These are phyloP conservation scores for Saxidomus purpurata DNA, from an alignment of 1,140 invertebrate genomes.

Conservation along the genomic window DNA sequence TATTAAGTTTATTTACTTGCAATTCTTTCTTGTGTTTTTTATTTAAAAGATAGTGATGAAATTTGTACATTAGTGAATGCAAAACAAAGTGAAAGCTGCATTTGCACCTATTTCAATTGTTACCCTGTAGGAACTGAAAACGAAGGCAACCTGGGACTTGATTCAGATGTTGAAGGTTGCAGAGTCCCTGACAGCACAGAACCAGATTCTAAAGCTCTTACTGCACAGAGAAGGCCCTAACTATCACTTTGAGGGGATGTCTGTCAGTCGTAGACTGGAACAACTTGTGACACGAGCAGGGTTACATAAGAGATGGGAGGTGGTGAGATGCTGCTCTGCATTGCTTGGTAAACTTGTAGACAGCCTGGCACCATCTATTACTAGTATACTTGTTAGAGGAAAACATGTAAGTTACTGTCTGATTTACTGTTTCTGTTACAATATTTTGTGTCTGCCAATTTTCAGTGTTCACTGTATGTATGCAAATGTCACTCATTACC, in stretches of 20 bases:
- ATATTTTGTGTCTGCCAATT: too few relatives aligned
- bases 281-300: slow-evolving; percentile 95
- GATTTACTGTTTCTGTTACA: too few relatives aligned
- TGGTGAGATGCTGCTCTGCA: slow-evolving; percentile 97
- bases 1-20: too few relatives aligned
- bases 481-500: too few relatives aligned
- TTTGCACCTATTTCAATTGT: not conserved
- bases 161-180: slow-evolving; percentile 83
- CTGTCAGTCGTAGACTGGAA: slow-evolving; percentile 92
- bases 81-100: too few relatives aligned
- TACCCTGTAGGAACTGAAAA: slow-evolving; percentile 75
- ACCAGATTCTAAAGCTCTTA: slow-evolving; percentile 95
- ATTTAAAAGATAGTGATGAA: too few relatives aligned
- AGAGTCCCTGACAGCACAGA: slow-evolving; percentile 92
- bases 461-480: too few relatives aligned
- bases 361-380: slow-evolving; percentile 99
- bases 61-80: too few relatives aligned
- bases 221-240: slow-evolving; percentile 93
- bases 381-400: slow-evolving; percentile 97
- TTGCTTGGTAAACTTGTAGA: slow-evolving; percentile 97
- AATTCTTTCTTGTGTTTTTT: too few relatives aligned
- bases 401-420: slow-evolving; percentile 92
- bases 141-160: slow-evolving; percentile 86
- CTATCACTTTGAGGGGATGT: slow-evolving; percentile 90
- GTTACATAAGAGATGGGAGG: slow-evolving; percentile 93